phyloP scores from a whole-genome alignment of 2,797 vertebrate genomes.

The Diglossa cyanea region DNA sequence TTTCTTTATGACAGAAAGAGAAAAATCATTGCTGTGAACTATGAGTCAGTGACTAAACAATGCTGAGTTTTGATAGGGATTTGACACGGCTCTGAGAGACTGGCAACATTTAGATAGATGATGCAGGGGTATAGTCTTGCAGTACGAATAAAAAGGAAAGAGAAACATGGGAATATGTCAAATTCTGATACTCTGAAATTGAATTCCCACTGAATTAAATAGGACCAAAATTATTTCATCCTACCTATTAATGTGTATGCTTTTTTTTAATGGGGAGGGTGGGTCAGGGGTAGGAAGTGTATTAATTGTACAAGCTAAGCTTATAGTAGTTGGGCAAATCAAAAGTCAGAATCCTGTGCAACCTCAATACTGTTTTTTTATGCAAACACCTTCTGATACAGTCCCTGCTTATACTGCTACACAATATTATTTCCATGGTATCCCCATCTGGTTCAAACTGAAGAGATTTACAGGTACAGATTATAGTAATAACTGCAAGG shows the following conservation, averaged over 20 bases:
- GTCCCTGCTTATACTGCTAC: not conserved
- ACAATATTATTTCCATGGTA: not conserved
- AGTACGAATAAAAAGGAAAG: not conserved
- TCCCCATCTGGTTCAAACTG: not conserved
- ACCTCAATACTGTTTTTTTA: not conserved
- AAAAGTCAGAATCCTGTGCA: not conserved
- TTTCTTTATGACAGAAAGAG: not conserved
- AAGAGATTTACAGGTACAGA: not conserved
- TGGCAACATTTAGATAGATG: not conserved
- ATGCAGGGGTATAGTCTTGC: not conserved
- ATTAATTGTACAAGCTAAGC: not conserved
- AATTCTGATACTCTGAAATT: not conserved
- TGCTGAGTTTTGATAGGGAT: not conserved
- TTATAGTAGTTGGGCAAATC: not conserved
- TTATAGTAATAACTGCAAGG: not conserved
- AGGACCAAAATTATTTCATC: not conserved
- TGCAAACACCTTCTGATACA: not conserved
- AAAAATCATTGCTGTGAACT: not conserved
- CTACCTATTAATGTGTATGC: not conserved
- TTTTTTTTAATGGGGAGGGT: not conserved
- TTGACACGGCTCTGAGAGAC: not conserved
- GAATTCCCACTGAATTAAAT: not conserved
- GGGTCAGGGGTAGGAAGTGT: no score
- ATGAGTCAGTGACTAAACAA: not conserved
- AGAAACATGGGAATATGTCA: not conserved